Evolutionary conservation across 2,797 vertebrate genomes (phyloP), one percentile per base, ranked within the genome.

Genomic region (Merluccius polli): DNA sequence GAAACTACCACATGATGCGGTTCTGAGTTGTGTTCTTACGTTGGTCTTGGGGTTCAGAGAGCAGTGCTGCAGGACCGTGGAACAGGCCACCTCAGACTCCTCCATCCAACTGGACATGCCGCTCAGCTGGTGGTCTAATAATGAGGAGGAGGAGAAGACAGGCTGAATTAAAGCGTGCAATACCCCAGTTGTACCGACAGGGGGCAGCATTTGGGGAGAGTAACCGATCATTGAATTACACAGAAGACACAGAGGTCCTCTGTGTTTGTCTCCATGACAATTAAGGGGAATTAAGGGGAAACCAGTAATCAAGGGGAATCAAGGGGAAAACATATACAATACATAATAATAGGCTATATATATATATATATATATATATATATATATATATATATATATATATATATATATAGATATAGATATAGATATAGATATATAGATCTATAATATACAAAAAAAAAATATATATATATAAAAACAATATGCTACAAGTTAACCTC

Each of bases 51-150:
- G 94, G 75, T 89, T 95, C 88, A 96, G 93, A 0, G 95, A 97
- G 80, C 94, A 94, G 18, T 93, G 93, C 72, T 97, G 95, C 12
- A 97, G 89, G 73, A 97, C 74, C 1, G 94, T 95, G 0, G 94
- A 93, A 0, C 95, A 97, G 75, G 95, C 96, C 79, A 97, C 92
- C 48, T 95, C 95, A 0, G 95, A 95, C 71, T 97, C 96, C 65
- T 97, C 96, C 0, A 94, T 95, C 87, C 94, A 95, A 76, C 94
- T 95, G 69, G 93, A 83, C 71, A 93, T 93, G 8, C 91, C 92
- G 63, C 92, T 92, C 11, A 95, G 89, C 80, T 92, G 94, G 82
- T 95, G 82, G 79, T 95, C 95, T 96, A 79, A 52, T 68, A 4
- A 65, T 41, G 41, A 48, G 48, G 4, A n/a, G 48, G 4, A n/a